A percentile compares a stretch with the other conserved stretches of the same genome.
Conservation (phyloP, 2,113 vertebrate genomes). For the Corvus cornix region DNA sequence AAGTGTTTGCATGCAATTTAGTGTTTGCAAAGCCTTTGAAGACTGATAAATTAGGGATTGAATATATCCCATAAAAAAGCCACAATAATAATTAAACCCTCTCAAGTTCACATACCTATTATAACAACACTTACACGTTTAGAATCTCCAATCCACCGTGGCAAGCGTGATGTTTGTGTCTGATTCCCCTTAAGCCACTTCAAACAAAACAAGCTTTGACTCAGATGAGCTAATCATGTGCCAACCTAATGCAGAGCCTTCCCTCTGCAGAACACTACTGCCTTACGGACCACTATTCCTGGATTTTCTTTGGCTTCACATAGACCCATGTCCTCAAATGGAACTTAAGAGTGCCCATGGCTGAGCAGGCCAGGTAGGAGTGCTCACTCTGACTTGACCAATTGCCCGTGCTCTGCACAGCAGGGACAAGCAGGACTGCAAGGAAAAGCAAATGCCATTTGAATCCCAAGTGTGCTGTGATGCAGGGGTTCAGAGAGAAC, state of each 20-base stretch:
- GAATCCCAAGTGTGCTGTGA: fast-evolving
- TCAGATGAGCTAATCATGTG: neutral
- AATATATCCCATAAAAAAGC: constrained; percentile 22
- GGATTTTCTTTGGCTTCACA: neutral
- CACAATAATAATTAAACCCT: constrained; percentile 46
- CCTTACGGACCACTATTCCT: fast-evolving
- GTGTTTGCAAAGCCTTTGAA: constrained; percentile 33
- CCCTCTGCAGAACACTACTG: fast-evolving
- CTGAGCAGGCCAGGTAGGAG: neutral
- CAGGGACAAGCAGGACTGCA: neutral
- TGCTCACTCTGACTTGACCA: neutral
- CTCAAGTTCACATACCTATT: constrained; percentile 18
- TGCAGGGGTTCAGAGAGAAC: neutral
- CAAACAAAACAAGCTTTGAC: constrained; percentile 28
- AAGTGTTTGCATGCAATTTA: neutral
- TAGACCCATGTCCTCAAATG: neutral
- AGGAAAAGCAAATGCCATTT: neutral
- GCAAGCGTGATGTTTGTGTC: neutral
- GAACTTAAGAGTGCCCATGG: neutral
- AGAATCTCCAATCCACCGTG: neutral
- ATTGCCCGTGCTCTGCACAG: neutral
- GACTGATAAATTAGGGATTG: neutral
- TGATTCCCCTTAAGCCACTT: neutral
- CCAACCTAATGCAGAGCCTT: neutral
- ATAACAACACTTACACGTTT: neutral